phyloP scores from a whole-genome alignment of 2,888 invertebrate species.

The Sarcophaga carnaria region DNA sequence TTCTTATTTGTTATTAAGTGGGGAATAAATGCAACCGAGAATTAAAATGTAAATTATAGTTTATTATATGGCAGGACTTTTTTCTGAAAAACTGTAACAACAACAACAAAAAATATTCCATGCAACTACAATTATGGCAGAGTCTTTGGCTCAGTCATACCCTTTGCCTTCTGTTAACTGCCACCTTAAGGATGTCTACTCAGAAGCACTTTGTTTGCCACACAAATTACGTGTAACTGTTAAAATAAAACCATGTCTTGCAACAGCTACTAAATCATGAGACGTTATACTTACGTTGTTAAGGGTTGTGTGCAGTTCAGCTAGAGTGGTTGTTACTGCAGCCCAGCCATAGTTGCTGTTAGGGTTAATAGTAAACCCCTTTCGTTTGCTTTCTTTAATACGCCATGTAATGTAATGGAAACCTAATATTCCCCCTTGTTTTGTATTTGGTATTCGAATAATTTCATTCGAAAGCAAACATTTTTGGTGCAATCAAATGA shows the following conservation, averaged over 20 bases:
- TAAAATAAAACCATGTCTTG: neutral
- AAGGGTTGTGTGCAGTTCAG: neutral
- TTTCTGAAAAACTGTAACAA: neutral
- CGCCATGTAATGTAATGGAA: neutral
- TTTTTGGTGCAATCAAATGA: too few relatives aligned
- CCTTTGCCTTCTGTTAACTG: neutral
- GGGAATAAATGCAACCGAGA: constrained; percentile 29
- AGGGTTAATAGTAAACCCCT: neutral
- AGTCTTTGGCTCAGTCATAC: neutral
- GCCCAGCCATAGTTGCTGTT: neutral
- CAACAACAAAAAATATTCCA: neutral
- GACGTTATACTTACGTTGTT: neutral
- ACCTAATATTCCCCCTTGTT: neutral
- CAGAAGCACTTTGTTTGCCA: constrained; percentile 54
- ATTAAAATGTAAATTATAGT: constrained; percentile 16
- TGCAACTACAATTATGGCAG: constrained; percentile 25
- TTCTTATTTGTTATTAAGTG: neutral
- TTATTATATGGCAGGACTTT: constrained; percentile 18
- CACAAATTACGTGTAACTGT: constrained; percentile 44
- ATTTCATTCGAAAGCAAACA: too few relatives aligned
- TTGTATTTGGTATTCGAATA: too few relatives aligned
- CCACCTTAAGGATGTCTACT: constrained; percentile 28
- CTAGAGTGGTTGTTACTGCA: neutral
- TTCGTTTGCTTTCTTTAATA: neutral
- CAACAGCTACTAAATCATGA: neutral